Evolutionary conservation across 2,113 vertebrate genomes (phyloP).

Genomic region (Mionectes macconnelli): DNA sequence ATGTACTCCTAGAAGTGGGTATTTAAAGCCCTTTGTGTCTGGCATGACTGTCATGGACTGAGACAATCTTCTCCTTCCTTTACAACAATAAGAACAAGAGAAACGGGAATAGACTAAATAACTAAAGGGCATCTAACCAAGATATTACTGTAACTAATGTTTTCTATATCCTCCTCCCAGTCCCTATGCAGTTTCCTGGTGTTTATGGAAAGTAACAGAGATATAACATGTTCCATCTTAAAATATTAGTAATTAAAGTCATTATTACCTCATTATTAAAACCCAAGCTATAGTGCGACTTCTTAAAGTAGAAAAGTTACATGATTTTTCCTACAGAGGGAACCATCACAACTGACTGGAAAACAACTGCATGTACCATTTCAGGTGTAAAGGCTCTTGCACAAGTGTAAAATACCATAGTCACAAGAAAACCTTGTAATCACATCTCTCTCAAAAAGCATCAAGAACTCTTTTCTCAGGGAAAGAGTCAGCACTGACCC

Average conservation of each 20-base stretch:
- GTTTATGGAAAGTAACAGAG: not conserved
- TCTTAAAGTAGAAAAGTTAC: not conserved
- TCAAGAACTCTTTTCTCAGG: not conserved
- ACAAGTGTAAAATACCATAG: not conserved
- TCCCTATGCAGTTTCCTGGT: not conserved
- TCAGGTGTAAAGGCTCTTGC: not conserved
- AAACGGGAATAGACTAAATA: not conserved
- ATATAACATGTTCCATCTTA: not conserved
- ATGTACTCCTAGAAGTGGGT: not conserved
- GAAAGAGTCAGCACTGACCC: not conserved
- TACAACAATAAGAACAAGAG: not conserved
- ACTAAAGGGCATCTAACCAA: not conserved
- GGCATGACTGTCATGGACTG: not conserved
- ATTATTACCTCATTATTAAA: not conserved
- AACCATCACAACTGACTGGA: not conserved
- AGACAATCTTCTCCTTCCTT: not conserved
- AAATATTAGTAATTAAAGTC: not conserved
- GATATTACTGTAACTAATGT: not conserved
- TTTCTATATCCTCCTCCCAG: not conserved
- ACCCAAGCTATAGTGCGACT: not conserved
- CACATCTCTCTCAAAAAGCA: not conserved
- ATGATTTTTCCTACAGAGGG: not conserved
- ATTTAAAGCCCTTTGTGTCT: not conserved
- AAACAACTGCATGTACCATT: not conserved
- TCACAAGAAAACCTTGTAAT: no score